A percentile compares a stretch with the other conserved stretches of the same genome.
phyloP scores from a whole-genome alignment of 2,888 invertebrate genomes.

The Girardia tigrina region DNA sequence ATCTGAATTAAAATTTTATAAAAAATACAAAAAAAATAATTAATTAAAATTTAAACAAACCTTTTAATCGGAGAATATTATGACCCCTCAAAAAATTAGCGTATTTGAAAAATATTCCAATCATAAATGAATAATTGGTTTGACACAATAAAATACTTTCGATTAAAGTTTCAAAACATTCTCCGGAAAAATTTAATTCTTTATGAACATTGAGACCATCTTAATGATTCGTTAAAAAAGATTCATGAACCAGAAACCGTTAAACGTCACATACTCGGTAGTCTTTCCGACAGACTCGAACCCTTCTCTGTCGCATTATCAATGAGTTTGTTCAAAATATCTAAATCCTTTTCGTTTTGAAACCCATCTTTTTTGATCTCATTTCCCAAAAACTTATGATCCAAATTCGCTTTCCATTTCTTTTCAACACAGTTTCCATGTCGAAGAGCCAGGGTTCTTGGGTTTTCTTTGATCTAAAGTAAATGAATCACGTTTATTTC shows the following conservation, averaged over 20 bases:
- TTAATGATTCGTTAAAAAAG: not conserved
- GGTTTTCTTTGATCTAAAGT: slow-evolving; percentile 9
- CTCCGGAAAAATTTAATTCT: slow-evolving; percentile 12
- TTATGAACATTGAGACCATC: not conserved
- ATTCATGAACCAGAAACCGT: not conserved
- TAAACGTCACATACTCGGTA: not conserved
- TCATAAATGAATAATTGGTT: slow-evolving; percentile 6
- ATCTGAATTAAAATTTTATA: not conserved
- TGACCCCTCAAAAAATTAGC: not conserved
- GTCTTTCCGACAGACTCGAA: not conserved
- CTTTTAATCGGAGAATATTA: not conserved
- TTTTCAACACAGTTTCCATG: slow-evolving; percentile 11
- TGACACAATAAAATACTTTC: not conserved
- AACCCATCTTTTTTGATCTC: not conserved
- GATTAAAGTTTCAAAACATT: slow-evolving; percentile 8
- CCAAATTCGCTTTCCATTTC: not conserved
- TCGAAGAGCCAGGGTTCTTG: not conserved
- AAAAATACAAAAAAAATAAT: not conserved
- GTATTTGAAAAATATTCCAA: slow-evolving; percentile 19
- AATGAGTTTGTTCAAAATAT: slow-evolving; percentile 14
- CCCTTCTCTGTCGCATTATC: not conserved
- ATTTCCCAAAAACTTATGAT: not conserved
- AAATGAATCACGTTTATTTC: not conserved
- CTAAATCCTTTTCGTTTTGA: not conserved
- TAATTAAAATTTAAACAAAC: too few relatives aligned